Conservation (phyloP, 1,140 invertebrate species). For the Eubasilissa regina region DNA sequence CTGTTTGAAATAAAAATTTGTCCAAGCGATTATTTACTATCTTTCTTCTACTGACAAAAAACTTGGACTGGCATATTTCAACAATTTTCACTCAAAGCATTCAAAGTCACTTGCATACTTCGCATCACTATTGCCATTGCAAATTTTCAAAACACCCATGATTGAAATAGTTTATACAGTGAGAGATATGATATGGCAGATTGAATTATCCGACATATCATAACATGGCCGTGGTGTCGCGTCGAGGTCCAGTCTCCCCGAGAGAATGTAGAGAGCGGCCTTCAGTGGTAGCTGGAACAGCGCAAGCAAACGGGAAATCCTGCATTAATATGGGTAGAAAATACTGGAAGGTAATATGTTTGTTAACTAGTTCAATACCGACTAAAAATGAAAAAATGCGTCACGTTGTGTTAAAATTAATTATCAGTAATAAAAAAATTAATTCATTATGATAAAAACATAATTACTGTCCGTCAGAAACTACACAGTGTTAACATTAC, state of each 20-base stretch:
- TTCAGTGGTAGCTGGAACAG: conserved; percentile 47
- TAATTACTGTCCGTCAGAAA: not conserved
- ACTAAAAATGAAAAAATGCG: not conserved
- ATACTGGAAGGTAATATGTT: not conserved
- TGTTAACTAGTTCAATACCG: not conserved
- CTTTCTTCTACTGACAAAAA: too few relatives aligned
- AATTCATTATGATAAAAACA: not conserved
- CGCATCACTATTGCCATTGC: too few relatives aligned
- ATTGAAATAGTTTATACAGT: not conserved
- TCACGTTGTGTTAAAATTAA: not conserved
- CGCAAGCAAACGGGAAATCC: conserved; percentile 55
- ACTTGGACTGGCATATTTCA: too few relatives aligned
- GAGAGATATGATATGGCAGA: not conserved
- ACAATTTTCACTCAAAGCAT: too few relatives aligned
- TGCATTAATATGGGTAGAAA: conserved; percentile 39
- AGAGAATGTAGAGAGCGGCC: not conserved
- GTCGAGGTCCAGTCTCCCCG: not conserved
- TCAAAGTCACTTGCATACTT: too few relatives aligned
- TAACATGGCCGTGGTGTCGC: not conserved
- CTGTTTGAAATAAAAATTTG: too few relatives aligned
- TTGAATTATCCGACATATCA: too few relatives aligned
- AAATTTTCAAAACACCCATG: not conserved
- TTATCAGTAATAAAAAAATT: not conserved
- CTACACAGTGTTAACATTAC: too few relatives aligned
- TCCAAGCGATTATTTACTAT: too few relatives aligned